These are phyloP conservation scores for Macrosteles quadrilineatus DNA, from an alignment of 1,140 invertebrate genomes.

Conservation along the genomic window DNA sequence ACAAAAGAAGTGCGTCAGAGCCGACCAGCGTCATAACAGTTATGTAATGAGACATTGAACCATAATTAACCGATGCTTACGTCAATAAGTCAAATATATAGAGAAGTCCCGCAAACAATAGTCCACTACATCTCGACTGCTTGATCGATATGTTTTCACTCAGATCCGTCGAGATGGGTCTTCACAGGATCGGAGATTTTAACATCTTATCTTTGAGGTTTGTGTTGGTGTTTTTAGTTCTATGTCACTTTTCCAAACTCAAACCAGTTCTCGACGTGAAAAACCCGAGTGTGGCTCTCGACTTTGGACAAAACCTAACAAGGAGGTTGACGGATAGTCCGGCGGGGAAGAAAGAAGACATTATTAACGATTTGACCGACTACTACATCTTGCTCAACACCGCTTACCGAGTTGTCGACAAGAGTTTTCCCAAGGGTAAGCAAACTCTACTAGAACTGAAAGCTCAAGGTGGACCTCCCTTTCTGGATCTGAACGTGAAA, in stretches of 20 bases:
- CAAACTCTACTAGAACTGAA: neutral
- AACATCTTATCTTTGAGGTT: neutral
- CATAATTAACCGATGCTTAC: too few species aligned
- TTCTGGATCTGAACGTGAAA: neutral
- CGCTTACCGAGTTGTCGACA: neutral
- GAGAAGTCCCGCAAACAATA: too few species aligned
- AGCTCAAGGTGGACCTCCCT: constrained; percentile 8
- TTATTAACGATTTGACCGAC: constrained; percentile 16
- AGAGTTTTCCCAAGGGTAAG: neutral
- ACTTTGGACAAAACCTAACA: constrained; percentile 12
- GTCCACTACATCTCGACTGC: too few species aligned
- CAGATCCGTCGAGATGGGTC: neutral
- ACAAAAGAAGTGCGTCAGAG: too few species aligned
- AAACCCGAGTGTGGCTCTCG: neutral
- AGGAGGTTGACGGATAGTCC: neutral
- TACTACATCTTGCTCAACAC: constrained; percentile 11
- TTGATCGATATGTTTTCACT: too few species aligned
- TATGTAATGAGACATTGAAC: too few species aligned
- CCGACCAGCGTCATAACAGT: too few species aligned
- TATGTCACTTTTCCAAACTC: neutral
- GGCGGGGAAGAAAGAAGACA: neutral
- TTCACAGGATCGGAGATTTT: neutral
- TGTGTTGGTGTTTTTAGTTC: neutral
- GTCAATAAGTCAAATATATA: too few species aligned
- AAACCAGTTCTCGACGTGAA: neutral